Evolutionary conservation across 1,140 invertebrate genomes (phyloP), one percentile per base, ranked within the genome.

Genomic region (Spodoptera litura): DNA sequence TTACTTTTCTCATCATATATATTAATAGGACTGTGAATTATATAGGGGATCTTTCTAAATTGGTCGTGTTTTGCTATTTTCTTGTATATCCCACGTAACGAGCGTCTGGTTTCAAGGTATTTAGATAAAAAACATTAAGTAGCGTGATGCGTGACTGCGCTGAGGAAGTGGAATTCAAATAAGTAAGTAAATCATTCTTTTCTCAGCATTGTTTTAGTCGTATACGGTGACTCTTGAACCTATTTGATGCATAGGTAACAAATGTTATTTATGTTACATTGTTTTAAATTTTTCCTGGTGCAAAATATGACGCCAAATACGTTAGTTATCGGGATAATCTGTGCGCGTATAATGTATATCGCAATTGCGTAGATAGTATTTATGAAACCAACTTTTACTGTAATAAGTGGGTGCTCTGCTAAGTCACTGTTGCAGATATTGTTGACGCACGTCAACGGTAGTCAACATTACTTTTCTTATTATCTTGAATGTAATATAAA

Each of bases 101-200:
- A 70, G 15, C 78, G 56, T 58, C 53, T 52, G 62, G 25, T 72
- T 64, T 78, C 81, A 83, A 83, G 75, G 81, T 82, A 61, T 61
- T 64, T 25, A 51, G 49, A 59, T 64, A 53, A 79, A 82, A 82
- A 82, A 77, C 52, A 44, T 82, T 51, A 79, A 79, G 64, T 79
- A 51, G 71, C 73, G 62, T 75, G 78, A 80, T 83, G 78, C 81
- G 80, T 82, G 77, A 76, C 73, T 62, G 73, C 55, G 61, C 75
- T 55, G 38, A 78, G 79, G 59, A 79, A 78, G 61, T 74, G 13
- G 31, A 61, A 66, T 70, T 76, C 49, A 72, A 80, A 78, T 71
- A 73, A 49, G 38, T 73, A 49, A 56, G 71, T 59, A 73, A 73
- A 73, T 59, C 52, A 73, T 56, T 25, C 20, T 73, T 58, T 73